Evolutionary conservation across 1,140 invertebrate genomes (phyloP).

Genomic region (Campoletis sonorensis): DNA sequence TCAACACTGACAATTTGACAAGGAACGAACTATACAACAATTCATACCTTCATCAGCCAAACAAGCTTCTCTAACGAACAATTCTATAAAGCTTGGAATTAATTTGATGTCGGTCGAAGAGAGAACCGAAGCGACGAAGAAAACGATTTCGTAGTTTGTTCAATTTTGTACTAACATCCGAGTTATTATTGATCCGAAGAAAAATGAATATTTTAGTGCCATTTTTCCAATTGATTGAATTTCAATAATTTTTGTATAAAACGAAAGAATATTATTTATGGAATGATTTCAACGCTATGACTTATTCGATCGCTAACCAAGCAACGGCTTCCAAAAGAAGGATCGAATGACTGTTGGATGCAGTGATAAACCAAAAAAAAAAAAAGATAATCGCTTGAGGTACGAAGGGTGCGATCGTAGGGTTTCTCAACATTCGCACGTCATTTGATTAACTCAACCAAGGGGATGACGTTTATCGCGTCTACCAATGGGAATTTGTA

Average conservation of each 20-base stretch:
- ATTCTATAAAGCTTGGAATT: too few species aligned
- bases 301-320: background rate
- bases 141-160: too few species aligned
- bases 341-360: background rate
- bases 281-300: background rate
- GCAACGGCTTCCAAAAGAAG: background rate
- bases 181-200: too few species aligned
- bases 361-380: background rate
- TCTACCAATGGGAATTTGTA: background rate
- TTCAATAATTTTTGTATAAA: background rate
- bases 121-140: too few species aligned
- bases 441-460: background rate
- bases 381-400: background rate
- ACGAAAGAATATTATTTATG: background rate
- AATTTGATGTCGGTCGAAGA: too few species aligned
- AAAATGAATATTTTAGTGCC: too few species aligned
- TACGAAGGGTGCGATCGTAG: background rate
- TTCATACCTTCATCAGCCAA: too few species aligned
- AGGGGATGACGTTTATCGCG: background rate
- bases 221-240: too few species aligned
- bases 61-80: too few species aligned
- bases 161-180: too few species aligned
- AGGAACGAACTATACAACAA: too few species aligned
- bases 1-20: too few species aligned
- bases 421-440: conserved; percentile 3